These are phyloP conservation scores for Rhingia rostrata DNA, from an alignment of 2,888 invertebrate species.

Conservation along the genomic window DNA sequence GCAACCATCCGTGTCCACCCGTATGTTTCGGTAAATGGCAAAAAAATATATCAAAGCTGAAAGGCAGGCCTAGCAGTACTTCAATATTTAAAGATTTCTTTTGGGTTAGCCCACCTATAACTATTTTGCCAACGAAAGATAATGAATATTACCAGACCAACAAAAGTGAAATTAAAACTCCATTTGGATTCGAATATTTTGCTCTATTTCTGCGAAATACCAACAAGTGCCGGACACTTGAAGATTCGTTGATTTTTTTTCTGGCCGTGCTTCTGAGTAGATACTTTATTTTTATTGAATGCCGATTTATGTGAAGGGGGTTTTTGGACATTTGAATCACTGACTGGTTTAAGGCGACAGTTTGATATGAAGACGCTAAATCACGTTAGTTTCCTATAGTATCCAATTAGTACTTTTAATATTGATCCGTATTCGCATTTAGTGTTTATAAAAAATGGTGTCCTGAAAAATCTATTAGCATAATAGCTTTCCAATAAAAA, in stretches of 20 bases:
- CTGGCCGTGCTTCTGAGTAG: neutral
- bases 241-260: constrained; percentile 22
- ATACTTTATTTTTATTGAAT: constrained; percentile 12
- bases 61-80: too few relatives aligned
- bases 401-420: constrained; percentile 7
- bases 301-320: constrained; percentile 5
- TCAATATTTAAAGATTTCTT: too few relatives aligned
- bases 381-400: constrained; percentile 3
- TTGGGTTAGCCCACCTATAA: too few relatives aligned
- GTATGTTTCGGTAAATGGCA: constrained; percentile 6
- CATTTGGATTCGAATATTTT: neutral
- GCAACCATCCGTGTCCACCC: constrained; percentile 8
- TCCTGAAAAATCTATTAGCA: too few relatives aligned
- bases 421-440: neutral
- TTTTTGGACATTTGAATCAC: constrained; percentile 29
- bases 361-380: neutral
- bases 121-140: too few relatives aligned
- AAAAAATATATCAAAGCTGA: neutral
- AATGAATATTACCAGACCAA: neutral
- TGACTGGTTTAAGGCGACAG: constrained; percentile 17
- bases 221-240: constrained; percentile 23
- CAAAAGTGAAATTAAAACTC: neutral
- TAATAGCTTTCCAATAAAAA: too few relatives aligned
- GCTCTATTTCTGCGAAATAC: constrained; percentile 2
- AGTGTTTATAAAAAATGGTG: too few relatives aligned